These are phyloP conservation scores for Peromyscus leucopus DNA, from an alignment of 2,113 vertebrate species.

Conservation along the genomic window DNA sequence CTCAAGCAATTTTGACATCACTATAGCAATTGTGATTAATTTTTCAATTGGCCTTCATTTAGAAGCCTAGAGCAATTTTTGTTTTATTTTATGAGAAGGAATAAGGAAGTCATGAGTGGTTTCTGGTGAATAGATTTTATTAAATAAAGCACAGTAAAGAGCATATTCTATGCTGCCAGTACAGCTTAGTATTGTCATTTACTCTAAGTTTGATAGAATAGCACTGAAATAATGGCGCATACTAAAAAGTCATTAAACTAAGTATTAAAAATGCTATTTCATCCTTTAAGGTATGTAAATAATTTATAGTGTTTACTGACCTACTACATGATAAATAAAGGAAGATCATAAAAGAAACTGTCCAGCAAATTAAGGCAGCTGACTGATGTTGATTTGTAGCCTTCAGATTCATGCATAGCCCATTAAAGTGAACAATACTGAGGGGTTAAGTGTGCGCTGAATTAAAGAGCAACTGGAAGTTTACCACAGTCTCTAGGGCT, in stretches of 20 bases:
- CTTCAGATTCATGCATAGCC: background rate
- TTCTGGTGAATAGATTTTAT: constrained; percentile 67
- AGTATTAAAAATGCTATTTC: constrained; percentile 67
- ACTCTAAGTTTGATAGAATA: background rate
- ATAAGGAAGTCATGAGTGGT: background rate
- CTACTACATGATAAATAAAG: constrained; percentile 28
- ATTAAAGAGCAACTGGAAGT: background rate
- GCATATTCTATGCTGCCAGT: constrained; percentile 30
- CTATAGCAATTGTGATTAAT: constrained; percentile 64
- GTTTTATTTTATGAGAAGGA: constrained; percentile 64
- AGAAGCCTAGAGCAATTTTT: constrained; percentile 49
- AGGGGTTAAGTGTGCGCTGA: background rate
- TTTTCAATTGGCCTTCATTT: constrained; percentile 65
- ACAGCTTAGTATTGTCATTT: constrained; percentile 66
- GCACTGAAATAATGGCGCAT: constrained; percentile 4
- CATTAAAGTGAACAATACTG: background rate
- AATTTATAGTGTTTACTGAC: constrained; percentile 44
- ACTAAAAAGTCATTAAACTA: constrained; percentile 60
- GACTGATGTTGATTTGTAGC: too few relatives aligned
- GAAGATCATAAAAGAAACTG: constrained; percentile 17
- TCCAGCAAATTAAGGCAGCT: background rate
- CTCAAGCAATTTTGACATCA: constrained; percentile 56
- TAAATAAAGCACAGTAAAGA: constrained; percentile 68
- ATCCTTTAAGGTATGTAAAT: constrained; percentile 16
- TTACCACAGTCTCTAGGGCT: background rate